A percentile compares a stretch with the other conserved stretches of the same genome.
phyloP scores from a whole-genome alignment of 2,888 invertebrate genomes.

The Melanostoma scalare region DNA sequence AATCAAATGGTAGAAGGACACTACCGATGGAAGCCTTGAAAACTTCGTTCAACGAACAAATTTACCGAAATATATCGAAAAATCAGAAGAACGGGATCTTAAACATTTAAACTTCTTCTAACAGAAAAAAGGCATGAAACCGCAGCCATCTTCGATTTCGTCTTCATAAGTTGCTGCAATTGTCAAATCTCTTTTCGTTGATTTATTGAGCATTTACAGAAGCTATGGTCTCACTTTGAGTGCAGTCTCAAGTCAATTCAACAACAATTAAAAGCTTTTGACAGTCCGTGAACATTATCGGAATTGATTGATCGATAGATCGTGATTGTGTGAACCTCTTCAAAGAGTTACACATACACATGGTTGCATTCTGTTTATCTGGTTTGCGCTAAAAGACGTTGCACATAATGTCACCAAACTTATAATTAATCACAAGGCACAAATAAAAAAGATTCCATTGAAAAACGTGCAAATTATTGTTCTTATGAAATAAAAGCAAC shows the following conservation, averaged over 20 bases:
- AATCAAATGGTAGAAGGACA: too few species aligned
- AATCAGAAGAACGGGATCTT: too few species aligned
- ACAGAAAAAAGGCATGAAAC: too few species aligned
- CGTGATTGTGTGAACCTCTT: slow-evolving; percentile 2
- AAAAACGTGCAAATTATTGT: slow-evolving; percentile 24
- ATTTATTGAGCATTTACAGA: too few species aligned
- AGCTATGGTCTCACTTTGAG: too few species aligned
- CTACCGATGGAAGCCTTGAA: too few species aligned
- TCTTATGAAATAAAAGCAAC: not conserved
- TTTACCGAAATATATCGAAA: too few species aligned
- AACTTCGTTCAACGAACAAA: too few species aligned
- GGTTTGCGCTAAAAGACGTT: not conserved
- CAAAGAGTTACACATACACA: not conserved
- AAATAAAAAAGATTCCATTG: not conserved
- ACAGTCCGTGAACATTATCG: not conserved
- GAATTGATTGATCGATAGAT: slow-evolving; percentile 3
- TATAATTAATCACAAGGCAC: slow-evolving; percentile 26
- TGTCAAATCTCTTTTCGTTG: too few species aligned
- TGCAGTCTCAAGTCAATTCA: not conserved
- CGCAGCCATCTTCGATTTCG: too few species aligned
- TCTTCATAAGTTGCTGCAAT: too few species aligned
- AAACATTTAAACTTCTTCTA: too few species aligned
- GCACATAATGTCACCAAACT: slow-evolving; percentile 25
- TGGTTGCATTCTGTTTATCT: not conserved
- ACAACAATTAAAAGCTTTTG: not conserved